Conservation (phyloP, 2,888 invertebrate species). For the Tipula lateralis region DNA sequence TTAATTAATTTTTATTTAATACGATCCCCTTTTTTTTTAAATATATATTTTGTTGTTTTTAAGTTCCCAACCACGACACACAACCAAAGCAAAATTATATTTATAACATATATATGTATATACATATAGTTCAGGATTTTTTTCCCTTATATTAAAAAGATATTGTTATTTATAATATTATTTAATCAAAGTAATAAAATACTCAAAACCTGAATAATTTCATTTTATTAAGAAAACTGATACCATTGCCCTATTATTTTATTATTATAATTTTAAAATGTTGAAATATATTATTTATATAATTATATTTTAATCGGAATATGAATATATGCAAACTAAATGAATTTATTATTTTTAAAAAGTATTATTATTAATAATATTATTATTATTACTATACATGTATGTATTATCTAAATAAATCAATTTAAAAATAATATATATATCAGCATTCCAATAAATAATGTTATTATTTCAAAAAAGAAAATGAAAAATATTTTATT, state of each 20-base stretch:
- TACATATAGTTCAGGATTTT: neutral
- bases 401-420: constrained; percentile 4
- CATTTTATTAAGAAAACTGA: constrained; percentile 25
- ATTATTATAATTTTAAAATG: neutral
- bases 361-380: constrained; percentile 13
- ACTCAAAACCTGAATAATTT: constrained; percentile 25
- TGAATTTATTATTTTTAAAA: constrained; percentile 24
- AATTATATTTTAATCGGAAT: neutral
- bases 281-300: neutral
- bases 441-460: constrained; percentile 24
- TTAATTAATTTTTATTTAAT: neutral
- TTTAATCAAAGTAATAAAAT: neutral
- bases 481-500: neutral
- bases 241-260: constrained; percentile 26
- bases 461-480: neutral
- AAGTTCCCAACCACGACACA: neutral
- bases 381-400: constrained; percentile 19
- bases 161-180: neutral
- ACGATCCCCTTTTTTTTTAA: neutral
- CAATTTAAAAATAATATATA: neutral
- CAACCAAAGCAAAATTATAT: neutral
- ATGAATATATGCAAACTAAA: neutral
- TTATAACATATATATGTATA: neutral
- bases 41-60: neutral
- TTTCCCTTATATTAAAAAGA: neutral